A percentile compares a stretch with the other conserved stretches of the same genome.
These are phyloP conservation scores for Acleris sparsana DNA, from an alignment of 2,888 invertebrate species.

Conservation along the genomic window DNA sequence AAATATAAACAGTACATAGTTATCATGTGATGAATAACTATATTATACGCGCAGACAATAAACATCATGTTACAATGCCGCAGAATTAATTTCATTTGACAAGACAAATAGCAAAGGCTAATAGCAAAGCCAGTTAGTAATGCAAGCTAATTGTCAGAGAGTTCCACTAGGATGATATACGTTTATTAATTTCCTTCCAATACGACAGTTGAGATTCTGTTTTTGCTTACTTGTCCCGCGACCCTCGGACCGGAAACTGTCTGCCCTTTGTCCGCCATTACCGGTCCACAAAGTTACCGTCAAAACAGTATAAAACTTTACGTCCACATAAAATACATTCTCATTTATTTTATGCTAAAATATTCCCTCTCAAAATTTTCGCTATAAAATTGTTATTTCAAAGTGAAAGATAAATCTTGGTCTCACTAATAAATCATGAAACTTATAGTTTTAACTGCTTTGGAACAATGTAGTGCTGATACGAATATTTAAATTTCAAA, in stretches of 20 bases:
- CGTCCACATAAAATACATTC: constrained; percentile 46
- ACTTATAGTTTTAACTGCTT: constrained; percentile 34
- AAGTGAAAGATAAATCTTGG: constrained; percentile 36
- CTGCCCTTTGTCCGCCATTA: constrained; percentile 74
- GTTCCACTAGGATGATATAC: constrained; percentile 65
- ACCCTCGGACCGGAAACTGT: constrained; percentile 68
- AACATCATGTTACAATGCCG: background rate
- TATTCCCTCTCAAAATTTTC: constrained; percentile 34
- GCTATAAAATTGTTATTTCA: constrained; percentile 37
- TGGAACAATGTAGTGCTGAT: constrained; percentile 22
- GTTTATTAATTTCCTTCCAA: constrained; percentile 62
- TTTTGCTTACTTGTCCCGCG: constrained; percentile 52
- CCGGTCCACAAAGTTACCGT: constrained; percentile 61
- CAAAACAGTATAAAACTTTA: constrained; percentile 62
- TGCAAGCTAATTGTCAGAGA: constrained; percentile 43
- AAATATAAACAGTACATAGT: too few species aligned
- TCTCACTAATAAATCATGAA: constrained; percentile 33
- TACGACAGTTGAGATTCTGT: constrained; percentile 44
- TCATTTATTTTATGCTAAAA: constrained; percentile 37
- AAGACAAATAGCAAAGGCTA: constrained; percentile 18
- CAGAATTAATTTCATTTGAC: constrained; percentile 18
- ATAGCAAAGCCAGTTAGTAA: constrained; percentile 7
- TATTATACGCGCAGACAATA: background rate
- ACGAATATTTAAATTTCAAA: constrained; percentile 14
- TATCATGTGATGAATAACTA: too few species aligned